Percentiles rank a stretch among this genome's conserved stretches.
These are phyloP conservation scores for Eremobia ochroleuca DNA, from an alignment of 2,888 invertebrate species.

Conservation along the genomic window DNA sequence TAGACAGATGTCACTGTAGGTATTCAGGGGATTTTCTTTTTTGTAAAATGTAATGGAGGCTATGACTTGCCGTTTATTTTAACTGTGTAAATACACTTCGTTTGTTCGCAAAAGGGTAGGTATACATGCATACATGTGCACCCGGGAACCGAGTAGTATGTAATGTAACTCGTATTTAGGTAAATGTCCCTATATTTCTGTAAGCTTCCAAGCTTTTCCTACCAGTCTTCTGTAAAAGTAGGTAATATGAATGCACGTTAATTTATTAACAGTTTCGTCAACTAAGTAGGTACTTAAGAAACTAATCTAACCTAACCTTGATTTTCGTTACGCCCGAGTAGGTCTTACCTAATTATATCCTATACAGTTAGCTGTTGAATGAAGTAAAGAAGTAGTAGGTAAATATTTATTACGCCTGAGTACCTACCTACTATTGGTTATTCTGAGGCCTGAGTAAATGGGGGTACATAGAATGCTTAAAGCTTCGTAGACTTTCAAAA, in stretches of 20 bases:
- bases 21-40: constrained; percentile 5
- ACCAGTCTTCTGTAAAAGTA: no score
- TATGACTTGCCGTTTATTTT: background rate
- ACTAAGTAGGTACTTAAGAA: background rate
- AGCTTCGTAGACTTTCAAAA: no score
- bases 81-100: background rate
- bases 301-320: background rate
- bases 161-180: background rate
- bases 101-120: background rate
- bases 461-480: no score
- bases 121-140: background rate
- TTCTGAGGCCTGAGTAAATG: background rate
- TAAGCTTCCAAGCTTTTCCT: no score
- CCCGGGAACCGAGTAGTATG: background rate
- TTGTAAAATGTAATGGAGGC: background rate
- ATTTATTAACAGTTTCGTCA: background rate
- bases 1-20: constrained; percentile 33
- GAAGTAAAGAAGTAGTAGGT: background rate
- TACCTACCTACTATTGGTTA: no score
- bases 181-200: background rate
- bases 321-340: background rate
- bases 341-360: background rate
- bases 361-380: background rate
- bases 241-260: background rate
- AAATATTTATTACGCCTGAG: background rate